Evolutionary conservation across 2,113 vertebrate species (phyloP), one percentile per base, ranked within the genome.

Genomic region (Ariopsis seemanni): DNA sequence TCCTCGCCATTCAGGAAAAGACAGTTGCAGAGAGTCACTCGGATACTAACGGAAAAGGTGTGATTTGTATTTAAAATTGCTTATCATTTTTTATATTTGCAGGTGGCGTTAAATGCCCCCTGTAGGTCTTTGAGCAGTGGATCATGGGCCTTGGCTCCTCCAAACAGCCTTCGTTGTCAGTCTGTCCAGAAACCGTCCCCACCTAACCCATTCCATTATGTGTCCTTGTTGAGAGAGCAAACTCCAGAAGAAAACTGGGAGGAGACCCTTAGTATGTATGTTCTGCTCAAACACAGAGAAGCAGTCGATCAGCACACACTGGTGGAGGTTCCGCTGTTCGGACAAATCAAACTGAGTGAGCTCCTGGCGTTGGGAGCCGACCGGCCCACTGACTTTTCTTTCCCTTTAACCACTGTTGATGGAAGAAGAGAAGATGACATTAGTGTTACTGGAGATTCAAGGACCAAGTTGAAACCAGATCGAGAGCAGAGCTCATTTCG

Each of bases 391-490:
- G 91, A 92, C 62, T 92, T 95, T 48, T 91, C 91, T 79, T 94
- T 94, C 79, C 91, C 93, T 6, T 84, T 96, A 87, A 94, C 94
- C 81, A 91, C 93, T 0, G 95, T 96, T 74, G 95, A 95, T 0
- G 95, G 94, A 57, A 91, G 93, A 67, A 88, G 92, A 67, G 94
- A 95, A 85, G 96, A 97, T 2, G 95, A 96, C 87, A 96, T 96
- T 84, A 94, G 72, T 50, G 85, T 93, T 89, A 88, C 78, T 86
- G 7, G 42, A 48, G 90, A 83, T 20, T 53, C 34, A 7, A 83
- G 52, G 55, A 82, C 74, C 82, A 80, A 87, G 25, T 78, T 42
- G 65, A 77, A 27, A n/a, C 72, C 25, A 4, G 1, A 9, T 2
- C 86, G 4, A 4, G 72, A 92, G 88, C 65, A 7, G 91, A 92